Base-by-base conservation (phyloP, 1,140 invertebrate genomes). In the Bombus pascuorum region DNA sequence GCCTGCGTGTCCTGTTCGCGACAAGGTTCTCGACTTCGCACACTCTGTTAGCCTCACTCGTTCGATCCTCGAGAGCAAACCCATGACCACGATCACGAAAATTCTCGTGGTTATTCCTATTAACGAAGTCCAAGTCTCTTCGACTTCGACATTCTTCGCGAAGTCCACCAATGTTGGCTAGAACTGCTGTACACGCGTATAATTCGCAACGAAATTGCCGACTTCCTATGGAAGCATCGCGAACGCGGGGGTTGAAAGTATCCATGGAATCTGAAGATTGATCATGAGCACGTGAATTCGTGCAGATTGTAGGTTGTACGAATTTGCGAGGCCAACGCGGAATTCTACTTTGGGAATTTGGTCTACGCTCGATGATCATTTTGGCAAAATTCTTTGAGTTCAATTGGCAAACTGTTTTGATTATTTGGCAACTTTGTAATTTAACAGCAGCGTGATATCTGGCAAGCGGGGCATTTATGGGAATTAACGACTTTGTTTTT, bases 1-100 rank as follows among this genome's bases (percentile, higher is more conserved):
- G 76, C 22, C 8, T 53, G 44, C 37, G 32, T 82, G 68, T 68
- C 93, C 94, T 93, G 94, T 94, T 93, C 87, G 91, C 92, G 93
- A 93, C 94, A 93, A 66, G 39, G 70, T 44, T 66, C 73, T n/a
- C 78, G 71, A 74, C 42, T 62, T 85, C 32, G 78, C 53, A 73
- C 77, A 62, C 66, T n/a, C 70, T 8, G 59, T 13, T 32, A 10
- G 37, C 32, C 68, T 39, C 53, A 2, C 12, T 44, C 42, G 22
- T 42, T 78, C 74, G 37, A 78, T 71, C 44, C 72, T 47, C 32
- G 15, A 57, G 39, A 47, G 59, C 28, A n/a, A 70, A 25, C 28
- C 28, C 28, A 42, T 25, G 28, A 44, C 71, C 37, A 39, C 6
- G 15, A 47, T 25, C 34, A 44, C 32, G 42, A 70, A 80, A 34